Evolutionary conservation across 2,888 invertebrate genomes (phyloP), one percentile per base, ranked within the genome.

Genomic region (Thecocarcelia acutangulata): DNA sequence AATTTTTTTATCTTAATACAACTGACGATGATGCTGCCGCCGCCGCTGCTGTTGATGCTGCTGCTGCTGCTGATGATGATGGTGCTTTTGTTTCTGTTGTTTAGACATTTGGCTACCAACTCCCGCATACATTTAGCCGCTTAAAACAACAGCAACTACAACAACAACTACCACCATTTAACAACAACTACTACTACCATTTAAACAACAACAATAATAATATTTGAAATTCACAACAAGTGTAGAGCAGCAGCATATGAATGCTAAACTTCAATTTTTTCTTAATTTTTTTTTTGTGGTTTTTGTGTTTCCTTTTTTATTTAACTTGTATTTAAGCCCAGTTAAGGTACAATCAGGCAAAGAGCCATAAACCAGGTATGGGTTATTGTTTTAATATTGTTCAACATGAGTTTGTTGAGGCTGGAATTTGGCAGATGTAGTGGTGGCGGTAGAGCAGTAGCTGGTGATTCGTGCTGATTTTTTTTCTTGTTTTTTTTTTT

Each of bases 211-310:
- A 59, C 50, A 81, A 69, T 72, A 77, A 68, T 76, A 66, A 77
- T 77, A 77, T 77, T 78, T 74, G 64, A 74, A 73, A 77, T 81
- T 64, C 77, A 69, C 69, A 82, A 82, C 82, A 82, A 82, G 82
- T 82, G 82, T 78, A 82, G 74, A 59, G 48, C 56, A 69, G 48
- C 56, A 63, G 75, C 68, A 64, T 63, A 73, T 72, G 59, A 66
- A 58, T 69, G 46, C 48, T 72, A n/a, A 48, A 64, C 46, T 52
- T n/a, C 46, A 48, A 48, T 15, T 33, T 40, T 17, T 21, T 70
- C 33, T 37, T 56, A 1, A 1, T 33, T 3, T 33, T 33, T 3
- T 33, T 33, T 3, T 33, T 33, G 33, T 33, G 4, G 33, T 64
- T 21, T 56, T 37, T 15, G 64, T 59, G 37, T 59, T 59, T 52